Conservation (phyloP, 2,888 invertebrate genomes). For the Andricus curvator region DNA sequence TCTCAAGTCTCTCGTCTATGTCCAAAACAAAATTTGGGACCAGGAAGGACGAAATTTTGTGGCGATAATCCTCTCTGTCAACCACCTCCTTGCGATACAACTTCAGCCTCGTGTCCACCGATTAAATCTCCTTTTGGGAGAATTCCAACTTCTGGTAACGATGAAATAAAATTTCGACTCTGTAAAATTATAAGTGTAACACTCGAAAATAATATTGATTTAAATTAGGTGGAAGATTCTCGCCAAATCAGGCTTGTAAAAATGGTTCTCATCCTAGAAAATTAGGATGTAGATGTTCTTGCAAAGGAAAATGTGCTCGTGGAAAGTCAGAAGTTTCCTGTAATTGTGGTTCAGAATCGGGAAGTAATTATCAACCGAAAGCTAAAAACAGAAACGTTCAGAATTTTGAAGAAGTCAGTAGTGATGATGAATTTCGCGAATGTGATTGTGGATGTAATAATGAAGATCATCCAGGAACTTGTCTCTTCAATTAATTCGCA, state of each 20-base stretch:
- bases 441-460: slow-evolving; percentile 51
- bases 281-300: slow-evolving; percentile 55
- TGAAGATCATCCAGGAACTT: neutral
- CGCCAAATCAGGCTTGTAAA: neutral
- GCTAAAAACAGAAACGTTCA: slow-evolving; percentile 7
- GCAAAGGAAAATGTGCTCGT: slow-evolving; percentile 56
- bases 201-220: neutral
- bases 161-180: neutral
- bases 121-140: neutral
- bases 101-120: slow-evolving; percentile 25
- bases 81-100: slow-evolving; percentile 37
- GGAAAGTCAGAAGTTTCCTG: slow-evolving; percentile 54
- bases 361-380: slow-evolving; percentile 51
- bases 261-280: neutral
- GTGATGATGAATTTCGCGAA: slow-evolving; percentile 66
- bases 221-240: neutral
- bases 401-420: slow-evolving; percentile 51
- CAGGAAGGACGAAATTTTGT: slow-evolving; percentile 15
- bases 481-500: slow-evolving; percentile 8
- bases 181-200: neutral
- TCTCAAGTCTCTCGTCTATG: neutral
- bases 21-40: neutral
- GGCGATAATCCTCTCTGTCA: slow-evolving; percentile 48
- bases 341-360: slow-evolving; percentile 55
- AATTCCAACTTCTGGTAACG: neutral